Conservation (phyloP, 2,888 invertebrate species). For the Drosophila ustulata region DNA sequence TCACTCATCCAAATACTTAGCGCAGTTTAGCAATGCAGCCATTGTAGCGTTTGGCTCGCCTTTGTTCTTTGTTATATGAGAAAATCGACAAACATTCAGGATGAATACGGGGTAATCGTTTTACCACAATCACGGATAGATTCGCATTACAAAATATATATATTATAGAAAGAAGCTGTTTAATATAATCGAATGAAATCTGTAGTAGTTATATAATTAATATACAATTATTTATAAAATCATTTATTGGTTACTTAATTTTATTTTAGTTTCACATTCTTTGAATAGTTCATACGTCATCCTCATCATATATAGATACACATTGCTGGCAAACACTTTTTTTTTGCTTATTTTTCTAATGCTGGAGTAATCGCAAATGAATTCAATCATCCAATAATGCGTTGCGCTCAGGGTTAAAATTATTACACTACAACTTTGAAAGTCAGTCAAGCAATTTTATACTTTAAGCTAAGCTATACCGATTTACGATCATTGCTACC, state of each 20-base stretch:
- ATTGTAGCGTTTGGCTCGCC: conserved; percentile 60
- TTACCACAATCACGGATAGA: conserved; percentile 23
- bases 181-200: conserved; percentile 73
- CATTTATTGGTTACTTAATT: conserved; percentile 47
- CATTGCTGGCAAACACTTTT: conserved; percentile 8
- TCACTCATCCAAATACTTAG: conserved; percentile 24
- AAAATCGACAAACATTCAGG: conserved; percentile 17
- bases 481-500: conserved; percentile 29
- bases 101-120: conserved; percentile 9
- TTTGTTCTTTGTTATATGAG: conserved; percentile 45
- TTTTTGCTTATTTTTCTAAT: neutral
- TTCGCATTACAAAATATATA: conserved; percentile 37
- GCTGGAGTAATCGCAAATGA: conserved; percentile 6
- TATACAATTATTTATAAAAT: conserved; percentile 71
- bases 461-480: conserved; percentile 30
- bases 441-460: conserved; percentile 33
- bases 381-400: conserved; percentile 14
- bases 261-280: conserved; percentile 33
- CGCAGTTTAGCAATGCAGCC: conserved; percentile 63
- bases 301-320: neutral
- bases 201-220: conserved; percentile 68
- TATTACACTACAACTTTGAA: conserved; percentile 16
- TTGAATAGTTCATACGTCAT: conserved; percentile 27
- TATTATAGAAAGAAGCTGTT: conserved; percentile 41
- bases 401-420: conserved; percentile 49